phyloP scores from a whole-genome alignment of 2,113 vertebrate species.

The Centropristis striata region DNA sequence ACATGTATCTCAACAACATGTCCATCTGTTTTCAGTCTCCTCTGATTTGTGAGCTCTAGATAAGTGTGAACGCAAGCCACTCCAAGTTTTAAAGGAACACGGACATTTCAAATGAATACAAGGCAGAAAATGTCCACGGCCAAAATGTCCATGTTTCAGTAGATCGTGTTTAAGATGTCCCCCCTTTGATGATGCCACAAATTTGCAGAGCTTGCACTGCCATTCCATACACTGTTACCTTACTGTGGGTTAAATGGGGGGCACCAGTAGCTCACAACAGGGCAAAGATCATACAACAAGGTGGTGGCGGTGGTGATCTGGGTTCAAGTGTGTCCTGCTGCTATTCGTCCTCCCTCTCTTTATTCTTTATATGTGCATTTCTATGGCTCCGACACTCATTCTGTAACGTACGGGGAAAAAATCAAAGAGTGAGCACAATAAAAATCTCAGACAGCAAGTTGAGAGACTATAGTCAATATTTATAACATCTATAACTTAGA shows the following conservation, averaged over 20 bases:
- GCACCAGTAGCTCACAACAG: background rate
- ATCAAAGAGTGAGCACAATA: background rate
- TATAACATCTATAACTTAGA: background rate
- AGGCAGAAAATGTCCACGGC: too few species aligned
- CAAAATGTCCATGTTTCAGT: too few species aligned
- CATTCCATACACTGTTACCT: too few species aligned
- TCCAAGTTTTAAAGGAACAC: too few species aligned
- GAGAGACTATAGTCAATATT: background rate
- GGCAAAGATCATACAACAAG: background rate
- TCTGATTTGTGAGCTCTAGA: too few species aligned
- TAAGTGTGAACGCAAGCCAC: too few species aligned
- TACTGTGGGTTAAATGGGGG: background rate
- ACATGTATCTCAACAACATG: too few species aligned
- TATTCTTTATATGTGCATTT: background rate
- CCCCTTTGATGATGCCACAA: too few species aligned
- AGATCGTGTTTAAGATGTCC: too few species aligned
- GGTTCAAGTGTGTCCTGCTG: background rate
- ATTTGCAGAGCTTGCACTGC: too few species aligned
- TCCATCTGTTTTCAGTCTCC: too few species aligned
- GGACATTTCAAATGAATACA: too few species aligned
- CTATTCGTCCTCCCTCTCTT: background rate
- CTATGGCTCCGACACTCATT: background rate
- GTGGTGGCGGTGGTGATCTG: background rate
- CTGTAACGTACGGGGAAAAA: background rate
- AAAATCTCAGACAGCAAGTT: background rate